A percentile compares a stretch with the other conserved stretches of the same genome.
Evolutionary conservation across 2,113 vertebrate genomes (phyloP).

Genomic region (Athene noctua): DNA sequence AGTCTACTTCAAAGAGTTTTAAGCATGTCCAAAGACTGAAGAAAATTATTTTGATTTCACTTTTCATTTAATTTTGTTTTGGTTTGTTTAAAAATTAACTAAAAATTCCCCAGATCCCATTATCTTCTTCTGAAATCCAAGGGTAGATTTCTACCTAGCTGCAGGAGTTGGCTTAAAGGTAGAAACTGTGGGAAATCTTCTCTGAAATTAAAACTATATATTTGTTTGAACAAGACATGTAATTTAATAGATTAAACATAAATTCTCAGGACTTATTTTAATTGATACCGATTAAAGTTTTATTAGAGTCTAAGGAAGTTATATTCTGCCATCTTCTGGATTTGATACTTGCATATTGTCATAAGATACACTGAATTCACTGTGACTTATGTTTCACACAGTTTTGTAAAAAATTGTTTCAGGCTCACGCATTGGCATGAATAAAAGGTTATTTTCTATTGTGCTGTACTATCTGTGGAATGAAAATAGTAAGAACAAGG

Average conservation of each 20-base stretch:
- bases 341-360: neutral
- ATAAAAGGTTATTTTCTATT: neutral
- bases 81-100: neutral
- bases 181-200: neutral
- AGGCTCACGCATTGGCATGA: neutral
- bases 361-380: neutral
- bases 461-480: neutral
- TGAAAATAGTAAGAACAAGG: neutral
- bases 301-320: neutral
- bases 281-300: neutral
- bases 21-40: neutral
- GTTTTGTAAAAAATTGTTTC: neutral
- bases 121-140: neutral
- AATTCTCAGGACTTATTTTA: neutral
- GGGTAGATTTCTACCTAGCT: neutral
- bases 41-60: neutral
- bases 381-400: neutral
- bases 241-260: neutral
- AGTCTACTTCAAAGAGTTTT: neutral
- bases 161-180: neutral
- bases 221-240: neutral
- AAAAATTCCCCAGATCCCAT: neutral
- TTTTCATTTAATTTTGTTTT: neutral
- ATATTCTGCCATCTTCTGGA: neutral
- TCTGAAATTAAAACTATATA: neutral